Conservation (phyloP, 2,888 invertebrate genomes). For the Apodemia hepburni region DNA sequence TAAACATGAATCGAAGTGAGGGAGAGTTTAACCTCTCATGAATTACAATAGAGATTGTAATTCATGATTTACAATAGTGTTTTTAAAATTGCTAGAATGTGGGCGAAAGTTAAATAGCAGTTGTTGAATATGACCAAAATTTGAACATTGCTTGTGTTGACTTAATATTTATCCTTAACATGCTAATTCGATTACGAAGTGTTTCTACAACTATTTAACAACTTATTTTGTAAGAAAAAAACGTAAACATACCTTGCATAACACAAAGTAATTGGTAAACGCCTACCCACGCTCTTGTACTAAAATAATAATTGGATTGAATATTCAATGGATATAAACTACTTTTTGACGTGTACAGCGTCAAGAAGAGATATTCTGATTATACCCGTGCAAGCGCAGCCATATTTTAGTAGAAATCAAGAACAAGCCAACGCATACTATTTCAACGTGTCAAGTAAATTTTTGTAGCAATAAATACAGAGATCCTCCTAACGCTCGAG, state of each 20-base stretch:
- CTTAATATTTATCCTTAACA: background rate
- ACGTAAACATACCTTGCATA: background rate
- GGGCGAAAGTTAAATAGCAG: too few species aligned
- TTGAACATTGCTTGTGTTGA: background rate
- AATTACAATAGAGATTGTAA: too few species aligned
- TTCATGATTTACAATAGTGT: too few species aligned
- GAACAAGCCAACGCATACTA: constrained; percentile 27
- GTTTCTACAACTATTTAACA: background rate
- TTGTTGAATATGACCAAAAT: too few species aligned
- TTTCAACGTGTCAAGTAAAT: constrained; percentile 60
- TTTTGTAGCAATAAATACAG: constrained; percentile 61
- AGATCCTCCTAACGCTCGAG: constrained; percentile 57
- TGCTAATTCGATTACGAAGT: background rate
- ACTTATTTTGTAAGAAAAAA: background rate
- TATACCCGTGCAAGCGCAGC: constrained; percentile 9
- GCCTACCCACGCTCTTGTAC: constrained; percentile 5
- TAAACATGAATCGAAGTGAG: too few species aligned
- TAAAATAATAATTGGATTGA: constrained; percentile 14
- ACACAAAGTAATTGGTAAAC: constrained; percentile 9
- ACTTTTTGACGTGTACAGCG: constrained; percentile 9
- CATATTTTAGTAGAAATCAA: constrained; percentile 11
- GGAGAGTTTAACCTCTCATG: too few species aligned
- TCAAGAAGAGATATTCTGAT: constrained; percentile 14
- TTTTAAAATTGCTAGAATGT: too few species aligned
- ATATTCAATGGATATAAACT: constrained; percentile 12